Evolutionary conservation across 1,140 invertebrate genomes (phyloP).

Genomic region (Drosophila funebris): DNA sequence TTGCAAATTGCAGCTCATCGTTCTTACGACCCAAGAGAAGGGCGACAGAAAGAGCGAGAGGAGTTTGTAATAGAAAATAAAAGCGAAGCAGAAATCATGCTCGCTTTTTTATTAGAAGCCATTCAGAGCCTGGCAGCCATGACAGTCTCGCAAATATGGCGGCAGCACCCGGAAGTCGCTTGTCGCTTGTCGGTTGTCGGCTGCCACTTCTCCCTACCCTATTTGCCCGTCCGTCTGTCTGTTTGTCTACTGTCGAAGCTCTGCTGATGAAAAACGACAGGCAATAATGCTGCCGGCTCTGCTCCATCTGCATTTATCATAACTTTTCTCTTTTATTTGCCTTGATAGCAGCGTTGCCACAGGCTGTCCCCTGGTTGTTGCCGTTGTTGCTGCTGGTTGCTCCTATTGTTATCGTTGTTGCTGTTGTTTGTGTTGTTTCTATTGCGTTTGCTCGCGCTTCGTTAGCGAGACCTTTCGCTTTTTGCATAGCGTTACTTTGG

Average conservation of each 20-base stretch:
- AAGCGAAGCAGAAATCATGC: slow-evolving; percentile 73
- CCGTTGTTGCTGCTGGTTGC: slow-evolving; percentile 16
- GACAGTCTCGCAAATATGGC: slow-evolving; percentile 53
- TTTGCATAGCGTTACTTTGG: slow-evolving; percentile 45
- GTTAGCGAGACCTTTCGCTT: slow-evolving; percentile 37
- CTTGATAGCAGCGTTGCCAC: slow-evolving; percentile 55
- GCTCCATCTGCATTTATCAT: slow-evolving; percentile 81
- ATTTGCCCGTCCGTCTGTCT: not conserved
- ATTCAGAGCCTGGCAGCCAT: slow-evolving; percentile 67
- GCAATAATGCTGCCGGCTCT: slow-evolving; percentile 75
- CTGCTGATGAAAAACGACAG: slow-evolving; percentile 78
- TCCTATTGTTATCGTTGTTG: not conserved
- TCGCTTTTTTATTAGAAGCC: slow-evolving; percentile 71
- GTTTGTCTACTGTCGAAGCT: slow-evolving; percentile 33
- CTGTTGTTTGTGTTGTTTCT: slow-evolving; percentile 18
- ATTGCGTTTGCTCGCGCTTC: slow-evolving; percentile 49
- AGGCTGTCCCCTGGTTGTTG: slow-evolving; percentile 12
- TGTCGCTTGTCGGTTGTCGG: slow-evolving; percentile 46
- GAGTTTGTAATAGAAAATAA: slow-evolving; percentile 72
- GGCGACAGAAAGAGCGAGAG: not conserved
- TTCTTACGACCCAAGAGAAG: slow-evolving; percentile 21
- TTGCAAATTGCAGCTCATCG: slow-evolving; percentile 78
- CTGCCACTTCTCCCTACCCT: slow-evolving; percentile 6
- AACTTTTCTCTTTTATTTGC: slow-evolving; percentile 77
- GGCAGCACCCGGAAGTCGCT: slow-evolving; percentile 74